Evolutionary conservation across 2,113 vertebrate genomes (phyloP).

Genomic region (Chloropsis hardwickii): DNA sequence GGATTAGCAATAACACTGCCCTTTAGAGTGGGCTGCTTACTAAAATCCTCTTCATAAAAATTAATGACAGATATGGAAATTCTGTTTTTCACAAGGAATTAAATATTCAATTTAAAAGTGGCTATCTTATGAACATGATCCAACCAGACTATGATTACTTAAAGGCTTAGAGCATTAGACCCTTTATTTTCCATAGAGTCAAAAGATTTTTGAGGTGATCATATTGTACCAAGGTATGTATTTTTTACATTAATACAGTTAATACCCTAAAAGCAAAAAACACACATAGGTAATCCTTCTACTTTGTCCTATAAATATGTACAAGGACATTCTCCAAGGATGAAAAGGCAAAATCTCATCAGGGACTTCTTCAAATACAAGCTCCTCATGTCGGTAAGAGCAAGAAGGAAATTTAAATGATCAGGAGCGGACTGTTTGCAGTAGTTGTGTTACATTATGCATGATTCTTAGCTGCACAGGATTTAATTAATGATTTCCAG

Average conservation of each 20-base stretch:
- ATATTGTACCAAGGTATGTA: not conserved
- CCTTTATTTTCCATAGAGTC: not conserved
- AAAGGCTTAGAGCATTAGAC: not conserved
- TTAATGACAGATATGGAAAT: not conserved
- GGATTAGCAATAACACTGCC: not conserved
- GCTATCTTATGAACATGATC: rapidly evolving
- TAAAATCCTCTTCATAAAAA: not conserved
- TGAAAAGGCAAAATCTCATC: slow-evolving; percentile 21
- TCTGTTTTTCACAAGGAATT: not conserved
- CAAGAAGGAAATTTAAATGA: slow-evolving; percentile 42
- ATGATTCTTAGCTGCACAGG: slow-evolving; percentile 13
- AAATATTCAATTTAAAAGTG: not conserved
- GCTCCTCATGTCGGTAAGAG: not conserved
- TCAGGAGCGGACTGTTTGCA: not conserved
- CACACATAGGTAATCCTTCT: not conserved
- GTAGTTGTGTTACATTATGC: slow-evolving; percentile 53
- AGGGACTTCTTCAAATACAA: slow-evolving; percentile 40
- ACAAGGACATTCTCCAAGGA: slow-evolving; percentile 15
- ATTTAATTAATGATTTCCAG: slow-evolving; percentile 42
- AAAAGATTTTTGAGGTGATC: not conserved
- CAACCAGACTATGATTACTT: not conserved
- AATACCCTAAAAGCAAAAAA: slow-evolving; percentile 8
- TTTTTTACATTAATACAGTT: not conserved
- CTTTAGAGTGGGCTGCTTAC: not conserved
- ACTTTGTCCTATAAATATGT: slow-evolving; percentile 19